These are phyloP conservation scores for Incurvaria masculella DNA, from an alignment of 2,888 invertebrate genomes.

Conservation along the genomic window DNA sequence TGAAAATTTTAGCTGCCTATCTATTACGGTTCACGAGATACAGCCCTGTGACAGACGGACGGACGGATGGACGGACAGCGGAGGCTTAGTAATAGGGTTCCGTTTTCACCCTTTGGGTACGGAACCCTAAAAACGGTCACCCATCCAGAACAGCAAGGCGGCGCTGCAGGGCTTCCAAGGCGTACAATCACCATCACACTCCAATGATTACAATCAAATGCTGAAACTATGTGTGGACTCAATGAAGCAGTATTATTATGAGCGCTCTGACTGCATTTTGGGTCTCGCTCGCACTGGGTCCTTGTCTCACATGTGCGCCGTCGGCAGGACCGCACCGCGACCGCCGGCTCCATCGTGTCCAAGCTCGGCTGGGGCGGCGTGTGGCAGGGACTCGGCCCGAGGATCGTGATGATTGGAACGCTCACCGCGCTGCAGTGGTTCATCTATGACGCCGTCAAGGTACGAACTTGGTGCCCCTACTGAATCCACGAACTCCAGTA, in stretches of 20 bases:
- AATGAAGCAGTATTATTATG: not conserved
- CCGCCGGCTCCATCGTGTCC: constrained; percentile 44
- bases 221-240: not conserved
- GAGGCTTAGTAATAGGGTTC: no score
- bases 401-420: constrained; percentile 97
- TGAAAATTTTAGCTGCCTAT: no score
- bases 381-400: constrained; percentile 88
- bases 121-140: no score
- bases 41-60: no score
- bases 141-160: no score
- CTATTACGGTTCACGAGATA: no score
- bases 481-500: no score
- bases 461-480: constrained; percentile 30
- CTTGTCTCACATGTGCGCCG: constrained; percentile 8
- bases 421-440: constrained; percentile 96
- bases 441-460: constrained; percentile 96
- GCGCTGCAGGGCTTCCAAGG: no score
- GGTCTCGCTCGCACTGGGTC: not conserved
- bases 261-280: not conserved
- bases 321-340: constrained; percentile 46
- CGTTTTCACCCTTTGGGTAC: no score
- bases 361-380: constrained; percentile 59
- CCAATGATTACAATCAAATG: not conserved
- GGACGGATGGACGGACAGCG: no score
- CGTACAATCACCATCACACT: no score